A percentile compares a stretch with the other conserved stretches of the same genome.
Conservation (phyloP, 2,113 vertebrate genomes). For the Puffinus mauretanicus region DNA sequence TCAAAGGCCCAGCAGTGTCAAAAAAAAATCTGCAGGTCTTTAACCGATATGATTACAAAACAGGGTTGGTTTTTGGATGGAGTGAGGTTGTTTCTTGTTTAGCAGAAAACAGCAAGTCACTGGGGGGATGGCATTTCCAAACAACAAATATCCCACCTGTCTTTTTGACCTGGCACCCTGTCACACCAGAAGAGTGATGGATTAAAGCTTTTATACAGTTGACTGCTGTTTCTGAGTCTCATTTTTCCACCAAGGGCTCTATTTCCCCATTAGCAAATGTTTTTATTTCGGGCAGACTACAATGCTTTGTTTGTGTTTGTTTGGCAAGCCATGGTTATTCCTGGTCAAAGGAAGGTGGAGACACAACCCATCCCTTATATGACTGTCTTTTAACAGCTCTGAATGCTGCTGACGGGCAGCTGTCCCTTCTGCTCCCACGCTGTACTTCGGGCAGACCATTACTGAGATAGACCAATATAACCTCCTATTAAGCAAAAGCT, state of each 20-base stretch:
- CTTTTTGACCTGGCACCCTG: neutral
- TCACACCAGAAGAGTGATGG: neutral
- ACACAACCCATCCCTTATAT: neutral
- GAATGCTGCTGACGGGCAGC: neutral
- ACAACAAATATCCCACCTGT: slow-evolving; percentile 4
- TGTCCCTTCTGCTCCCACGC: neutral
- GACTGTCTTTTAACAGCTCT: neutral
- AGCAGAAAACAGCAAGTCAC: neutral
- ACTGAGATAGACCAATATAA: neutral
- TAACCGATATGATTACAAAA: neutral
- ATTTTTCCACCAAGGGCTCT: neutral
- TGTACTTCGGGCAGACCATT: neutral
- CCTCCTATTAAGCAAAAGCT: neutral
- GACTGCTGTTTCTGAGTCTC: slow-evolving; percentile 12
- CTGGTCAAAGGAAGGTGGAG: neutral
- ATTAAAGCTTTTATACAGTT: neutral
- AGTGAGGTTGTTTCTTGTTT: neutral
- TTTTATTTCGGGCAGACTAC: neutral
- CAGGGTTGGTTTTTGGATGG: accelerated
- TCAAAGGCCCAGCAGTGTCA: neutral
- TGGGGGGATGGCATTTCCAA: neutral
- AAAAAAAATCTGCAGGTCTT: neutral
- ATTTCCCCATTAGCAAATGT: slow-evolving; percentile 8
- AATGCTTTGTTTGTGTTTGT: neutral
- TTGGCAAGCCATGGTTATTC: neutral